Base-by-base conservation (phyloP, 2,888 invertebrate genomes). In the Clanis bilineata region DNA sequence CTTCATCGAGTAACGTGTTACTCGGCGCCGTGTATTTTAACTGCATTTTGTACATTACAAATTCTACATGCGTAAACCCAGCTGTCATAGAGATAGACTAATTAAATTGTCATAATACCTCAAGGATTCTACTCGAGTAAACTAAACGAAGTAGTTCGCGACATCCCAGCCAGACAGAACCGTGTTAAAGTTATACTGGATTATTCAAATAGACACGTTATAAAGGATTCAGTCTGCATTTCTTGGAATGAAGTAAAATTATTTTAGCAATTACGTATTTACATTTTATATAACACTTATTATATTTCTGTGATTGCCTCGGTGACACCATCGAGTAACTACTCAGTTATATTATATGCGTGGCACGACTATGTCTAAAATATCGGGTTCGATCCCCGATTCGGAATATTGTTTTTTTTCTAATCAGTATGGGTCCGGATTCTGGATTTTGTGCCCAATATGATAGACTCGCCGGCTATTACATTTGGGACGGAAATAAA, bases 21-120 rank as follows among this genome's bases (percentile, higher is more conserved):
- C 39, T n/a, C 32, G 45, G 57, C 22, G 36, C 36, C 36, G 36
- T 25, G 44, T 57, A 22, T 41, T 57, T 51, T 65, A 66, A 68
- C 62, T 74, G 70, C 71, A 77, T 73, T 72, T 64, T 64, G 65
- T 71, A 74, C 66, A 76, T 76, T 74, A 71, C 63, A 58, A 74
- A 80, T 79, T 80, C 81, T 70, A 69, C 66, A 73, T 74, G 74
- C 77, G 77, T 78, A 73, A 74, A 69, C 69, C 68, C 70, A 70
- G 66, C 66, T 66, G 62, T 61, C 72, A 66, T 66, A 68, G 64
- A 76, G 72, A 76, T 68, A 78, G 70, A 71, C 76, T 79, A 79
- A 82, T 83, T 81, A 78, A 75, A 80, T 80, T 79, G 80, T 77
- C 77, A 76, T 76, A 75, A 79, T 74, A 73, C 68, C 73, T 72